Evolutionary conservation across 2,113 vertebrate genomes (phyloP), one percentile per base, ranked within the genome.

Genomic region (Tamias sibiricus): DNA sequence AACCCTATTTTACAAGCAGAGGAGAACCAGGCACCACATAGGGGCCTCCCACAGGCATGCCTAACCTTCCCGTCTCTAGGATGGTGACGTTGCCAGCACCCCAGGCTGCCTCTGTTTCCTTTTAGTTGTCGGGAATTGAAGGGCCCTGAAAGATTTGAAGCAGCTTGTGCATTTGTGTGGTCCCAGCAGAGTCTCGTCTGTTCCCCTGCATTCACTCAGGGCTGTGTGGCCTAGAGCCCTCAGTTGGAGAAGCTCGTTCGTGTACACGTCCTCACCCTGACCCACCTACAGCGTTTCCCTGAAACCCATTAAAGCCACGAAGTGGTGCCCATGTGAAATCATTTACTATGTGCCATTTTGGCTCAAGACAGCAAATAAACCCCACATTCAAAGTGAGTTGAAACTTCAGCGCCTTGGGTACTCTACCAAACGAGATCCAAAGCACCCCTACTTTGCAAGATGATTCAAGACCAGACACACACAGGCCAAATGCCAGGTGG

Each of bases 151-250:
- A 72, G 76, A 92, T 89, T 57, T 1, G 24, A 88, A 93, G 95
- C 95, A 97, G 93, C 91, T 89, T 91, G 87, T 93, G 93, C 30
- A 1, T 90, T 16, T 95, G 97, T 97, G 97, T 98, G 95, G 97
- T 96, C 97, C 69, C 37, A 1, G 74, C 3, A 42, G 28, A 14
- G 86, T 14, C 40, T 68, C 13, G 12, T 42, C 84, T 62, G 76
- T 35, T 69, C 42, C 75, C 3, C 76, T n/a, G 62, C 40, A 16
- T 47, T 81, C 28, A 12, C 87, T 69, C 1, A n/a, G 96, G 86
- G 76, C 92, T 84, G 84, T 93, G 95, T 95, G 92, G 96, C 95
- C 94, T 47, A 47, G 49, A 44, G 86, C 57, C 79, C 79, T 85
- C 49, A 0, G 77, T 2, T 0, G 30, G 37, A 88, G 94, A 77